Conservation (phyloP, 30 jellyfish, hydroid and myxozoan species). For the Cassiopea andromeda region DNA sequence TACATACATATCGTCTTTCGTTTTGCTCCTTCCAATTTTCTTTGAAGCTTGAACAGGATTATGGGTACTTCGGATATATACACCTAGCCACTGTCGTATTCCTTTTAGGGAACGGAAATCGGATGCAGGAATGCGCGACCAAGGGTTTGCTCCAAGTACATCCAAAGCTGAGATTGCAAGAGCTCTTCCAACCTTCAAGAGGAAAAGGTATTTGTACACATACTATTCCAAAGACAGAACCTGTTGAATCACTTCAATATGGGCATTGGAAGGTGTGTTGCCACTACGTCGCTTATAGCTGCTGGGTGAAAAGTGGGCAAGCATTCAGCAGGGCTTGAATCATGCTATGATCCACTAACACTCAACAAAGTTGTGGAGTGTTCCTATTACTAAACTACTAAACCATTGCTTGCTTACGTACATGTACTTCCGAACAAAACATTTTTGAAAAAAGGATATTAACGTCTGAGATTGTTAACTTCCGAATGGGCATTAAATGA, state of each 20-base stretch:
- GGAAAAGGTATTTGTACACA: not conserved
- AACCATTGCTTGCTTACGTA: too few relatives aligned
- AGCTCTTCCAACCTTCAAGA: conserved; percentile 81
- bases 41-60: not conserved
- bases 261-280: too few relatives aligned
- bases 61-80: conserved; percentile 51
- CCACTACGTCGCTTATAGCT: too few relatives aligned
- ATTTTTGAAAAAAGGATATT: too few relatives aligned
- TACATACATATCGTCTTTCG: conserved; percentile 20
- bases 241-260: not conserved
- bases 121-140: conserved; percentile 74
- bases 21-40: conserved; percentile 6
- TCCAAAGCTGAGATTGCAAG: conserved; percentile 83
- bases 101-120: conserved; percentile 63
- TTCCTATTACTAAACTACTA: too few relatives aligned
- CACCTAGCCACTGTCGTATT: conserved; percentile 57
- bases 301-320: too few relatives aligned
- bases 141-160: conserved; percentile 65
- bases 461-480: too few relatives aligned
- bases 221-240: not conserved
- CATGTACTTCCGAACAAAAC: too few relatives aligned
- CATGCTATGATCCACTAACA: too few relatives aligned
- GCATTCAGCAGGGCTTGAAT: too few relatives aligned
- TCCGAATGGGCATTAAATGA: too few relatives aligned
- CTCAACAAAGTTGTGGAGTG: too few relatives aligned